These are phyloP conservation scores for Parnassius smintheus DNA, from an alignment of 2,888 invertebrate species.

Conservation along the genomic window DNA sequence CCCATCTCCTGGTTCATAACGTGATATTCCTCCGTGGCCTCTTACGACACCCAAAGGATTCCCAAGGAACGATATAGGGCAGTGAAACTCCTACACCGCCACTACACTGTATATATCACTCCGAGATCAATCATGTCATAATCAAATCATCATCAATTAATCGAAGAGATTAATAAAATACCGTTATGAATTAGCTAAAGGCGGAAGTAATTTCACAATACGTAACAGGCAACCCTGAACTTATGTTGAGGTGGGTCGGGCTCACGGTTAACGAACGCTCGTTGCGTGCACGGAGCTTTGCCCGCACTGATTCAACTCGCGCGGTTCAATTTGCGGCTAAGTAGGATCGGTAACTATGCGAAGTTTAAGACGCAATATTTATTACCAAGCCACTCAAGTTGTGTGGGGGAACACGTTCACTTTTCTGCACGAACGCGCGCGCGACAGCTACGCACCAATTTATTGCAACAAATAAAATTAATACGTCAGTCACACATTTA, in stretches of 20 bases:
- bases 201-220: slow-evolving; percentile 61
- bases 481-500: too few species aligned
- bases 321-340: background rate
- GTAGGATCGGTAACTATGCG: background rate
- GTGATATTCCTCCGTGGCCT: too few species aligned
- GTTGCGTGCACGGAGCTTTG: slow-evolving; percentile 37
- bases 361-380: background rate
- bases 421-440: too few species aligned
- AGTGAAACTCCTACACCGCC: too few species aligned
- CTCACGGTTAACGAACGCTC: slow-evolving; percentile 53
- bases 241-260: slow-evolving; percentile 56
- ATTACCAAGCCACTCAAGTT: background rate
- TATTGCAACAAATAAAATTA: too few species aligned
- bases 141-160: background rate
- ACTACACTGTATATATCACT: too few species aligned
- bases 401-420: too few species aligned
- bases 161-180: background rate
- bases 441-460: too few species aligned
- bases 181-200: slow-evolving; percentile 41
- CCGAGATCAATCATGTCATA: too few species aligned
- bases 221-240: slow-evolving; percentile 50
- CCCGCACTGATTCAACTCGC: background rate
- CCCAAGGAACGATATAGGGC: too few species aligned
- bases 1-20: too few species aligned
- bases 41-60: too few species aligned